Conservation (phyloP, 2,888 invertebrate genomes). For the Ceraclea dissimilis region DNA sequence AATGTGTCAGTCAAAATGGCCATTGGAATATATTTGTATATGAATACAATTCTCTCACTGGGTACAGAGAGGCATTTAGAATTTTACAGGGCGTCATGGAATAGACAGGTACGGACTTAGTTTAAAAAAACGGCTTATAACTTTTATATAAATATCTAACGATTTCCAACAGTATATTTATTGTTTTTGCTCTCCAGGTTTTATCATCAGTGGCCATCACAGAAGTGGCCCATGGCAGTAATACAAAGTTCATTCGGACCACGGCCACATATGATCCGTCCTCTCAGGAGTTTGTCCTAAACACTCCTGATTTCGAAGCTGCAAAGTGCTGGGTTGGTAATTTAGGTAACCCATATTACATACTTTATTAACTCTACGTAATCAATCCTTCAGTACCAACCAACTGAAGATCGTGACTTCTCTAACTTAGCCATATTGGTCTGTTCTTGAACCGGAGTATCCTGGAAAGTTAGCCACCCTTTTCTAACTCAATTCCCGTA, state of each 20-base stretch:
- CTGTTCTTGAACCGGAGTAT: too few relatives aligned
- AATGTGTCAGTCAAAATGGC: slow-evolving; percentile 73
- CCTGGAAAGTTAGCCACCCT: too few relatives aligned
- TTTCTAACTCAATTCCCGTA: too few relatives aligned
- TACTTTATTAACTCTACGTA: too few relatives aligned
- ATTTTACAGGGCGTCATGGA: slow-evolving; percentile 61
- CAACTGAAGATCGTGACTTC: too few relatives aligned
- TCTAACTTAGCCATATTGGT: too few relatives aligned
- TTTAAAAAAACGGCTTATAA: neutral
- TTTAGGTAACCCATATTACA: slow-evolving; percentile 52
- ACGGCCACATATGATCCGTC: slow-evolving; percentile 77
- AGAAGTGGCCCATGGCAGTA: slow-evolving; percentile 91
- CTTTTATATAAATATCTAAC: too few relatives aligned
- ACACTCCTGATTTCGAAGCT: slow-evolving; percentile 91
- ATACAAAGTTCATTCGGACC: slow-evolving; percentile 85
- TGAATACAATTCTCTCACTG: slow-evolving; percentile 64
- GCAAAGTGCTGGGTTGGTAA: slow-evolving; percentile 97
- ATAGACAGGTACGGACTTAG: slow-evolving; percentile 52
- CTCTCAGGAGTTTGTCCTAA: slow-evolving; percentile 73
- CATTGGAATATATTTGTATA: slow-evolving; percentile 65
- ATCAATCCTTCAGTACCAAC: too few relatives aligned
- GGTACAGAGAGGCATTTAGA: slow-evolving; percentile 68
- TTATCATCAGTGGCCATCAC: slow-evolving; percentile 83
- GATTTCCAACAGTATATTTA: too few relatives aligned
- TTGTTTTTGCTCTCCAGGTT: too few relatives aligned